A percentile compares a stretch with the other conserved stretches of the same genome.
These are phyloP conservation scores for Oriolus oriolus DNA, from an alignment of 2,113 vertebrate species.

Conservation along the genomic window DNA sequence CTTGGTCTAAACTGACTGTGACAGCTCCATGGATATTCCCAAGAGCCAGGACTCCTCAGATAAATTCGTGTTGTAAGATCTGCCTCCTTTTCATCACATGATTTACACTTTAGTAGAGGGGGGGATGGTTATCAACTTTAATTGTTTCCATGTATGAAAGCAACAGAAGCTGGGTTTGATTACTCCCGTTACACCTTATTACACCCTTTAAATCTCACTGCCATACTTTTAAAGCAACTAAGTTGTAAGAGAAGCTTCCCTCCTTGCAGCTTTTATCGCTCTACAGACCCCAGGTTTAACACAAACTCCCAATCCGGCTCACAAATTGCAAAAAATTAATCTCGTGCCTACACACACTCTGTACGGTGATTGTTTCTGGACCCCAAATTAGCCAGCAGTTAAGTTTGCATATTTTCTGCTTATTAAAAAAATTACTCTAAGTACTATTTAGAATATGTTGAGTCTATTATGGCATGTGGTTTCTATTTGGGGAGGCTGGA, in stretches of 20 bases:
- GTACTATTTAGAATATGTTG: constrained; percentile 74
- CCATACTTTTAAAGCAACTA: not conserved
- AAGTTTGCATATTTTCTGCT: constrained; percentile 89
- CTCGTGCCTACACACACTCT: constrained; percentile 31
- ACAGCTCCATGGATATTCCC: not conserved
- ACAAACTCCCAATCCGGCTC: constrained; percentile 65
- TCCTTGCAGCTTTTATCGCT: constrained; percentile 50
- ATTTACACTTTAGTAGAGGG: not conserved
- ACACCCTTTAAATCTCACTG: not conserved
- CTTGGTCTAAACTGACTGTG: accelerated
- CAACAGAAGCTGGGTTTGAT: constrained; percentile 16
- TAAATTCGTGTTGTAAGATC: not conserved
- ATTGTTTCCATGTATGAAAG: constrained; percentile 8
- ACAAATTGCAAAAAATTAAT: constrained; percentile 32
- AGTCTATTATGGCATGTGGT: constrained; percentile 89
- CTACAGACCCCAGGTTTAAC: not conserved
- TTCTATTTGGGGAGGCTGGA: constrained; percentile 92
- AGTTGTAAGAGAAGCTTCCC: not conserved
- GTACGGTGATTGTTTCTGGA: constrained; percentile 56
- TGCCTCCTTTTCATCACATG: not conserved
- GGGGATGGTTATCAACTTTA: not conserved
- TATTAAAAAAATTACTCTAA: constrained; percentile 89
- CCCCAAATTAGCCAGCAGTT: constrained; percentile 83
- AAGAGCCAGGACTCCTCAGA: not conserved
- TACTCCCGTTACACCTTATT: not conserved